Evolutionary conservation across 2,113 vertebrate species (phyloP).

Genomic region (Centropus bengalensis): DNA sequence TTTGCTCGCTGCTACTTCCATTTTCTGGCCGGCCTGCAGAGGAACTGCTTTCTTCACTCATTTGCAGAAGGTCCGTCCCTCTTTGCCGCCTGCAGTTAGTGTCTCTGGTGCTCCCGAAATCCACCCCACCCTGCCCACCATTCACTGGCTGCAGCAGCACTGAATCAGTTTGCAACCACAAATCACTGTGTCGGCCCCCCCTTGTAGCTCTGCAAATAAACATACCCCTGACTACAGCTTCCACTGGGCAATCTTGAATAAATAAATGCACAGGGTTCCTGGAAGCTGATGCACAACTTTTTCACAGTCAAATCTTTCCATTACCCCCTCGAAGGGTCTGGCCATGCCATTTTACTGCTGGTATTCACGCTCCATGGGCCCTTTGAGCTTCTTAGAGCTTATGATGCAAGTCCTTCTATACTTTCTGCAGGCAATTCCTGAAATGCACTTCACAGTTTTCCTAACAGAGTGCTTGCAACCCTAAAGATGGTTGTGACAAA

Average conservation of each 20-base stretch:
- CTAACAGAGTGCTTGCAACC: neutral
- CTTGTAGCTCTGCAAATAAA: conserved; percentile 36
- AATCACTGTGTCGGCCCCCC: neutral
- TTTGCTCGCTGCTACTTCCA: conserved; percentile 9
- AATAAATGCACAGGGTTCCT: neutral
- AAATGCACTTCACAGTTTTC: neutral
- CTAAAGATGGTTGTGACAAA: neutral
- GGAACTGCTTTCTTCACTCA: neutral
- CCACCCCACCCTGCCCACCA: neutral
- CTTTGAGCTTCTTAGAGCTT: conserved; percentile 9
- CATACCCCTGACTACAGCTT: conserved; percentile 20
- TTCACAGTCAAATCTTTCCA: neutral
- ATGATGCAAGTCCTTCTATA: neutral
- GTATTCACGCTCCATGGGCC: neutral
- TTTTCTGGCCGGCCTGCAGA: neutral
- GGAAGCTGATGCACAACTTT: conserved; percentile 32
- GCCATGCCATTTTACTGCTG: neutral
- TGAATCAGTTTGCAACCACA: conserved; percentile 32
- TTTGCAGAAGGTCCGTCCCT: neutral
- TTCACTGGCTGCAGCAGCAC: neutral
- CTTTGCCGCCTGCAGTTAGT: neutral
- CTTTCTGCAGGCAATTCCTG: neutral
- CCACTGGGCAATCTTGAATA: neutral
- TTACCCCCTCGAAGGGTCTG: conserved; percentile 21
- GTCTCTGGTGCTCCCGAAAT: neutral